These are phyloP conservation scores for Lutraria lutraria DNA, from an alignment of 2,888 invertebrate genomes.

Conservation along the genomic window DNA sequence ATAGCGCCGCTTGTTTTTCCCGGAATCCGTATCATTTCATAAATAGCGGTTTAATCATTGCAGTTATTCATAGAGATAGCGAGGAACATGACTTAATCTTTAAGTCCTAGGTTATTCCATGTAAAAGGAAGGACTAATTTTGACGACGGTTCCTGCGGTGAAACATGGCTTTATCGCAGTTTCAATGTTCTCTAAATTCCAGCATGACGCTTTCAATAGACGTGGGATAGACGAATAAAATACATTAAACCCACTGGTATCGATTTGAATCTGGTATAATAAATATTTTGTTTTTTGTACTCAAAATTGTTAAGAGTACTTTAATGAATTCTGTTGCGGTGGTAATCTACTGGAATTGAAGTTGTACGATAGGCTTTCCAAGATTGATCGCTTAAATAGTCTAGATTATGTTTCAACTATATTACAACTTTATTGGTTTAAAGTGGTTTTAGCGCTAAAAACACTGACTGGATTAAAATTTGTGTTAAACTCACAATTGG, in stretches of 20 bases:
- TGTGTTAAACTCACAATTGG: not conserved
- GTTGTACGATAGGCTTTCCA: constrained; percentile 3
- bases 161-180: constrained; percentile 49
- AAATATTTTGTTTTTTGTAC: constrained; percentile 38
- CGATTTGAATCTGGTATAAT: constrained; percentile 44
- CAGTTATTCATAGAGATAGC: constrained; percentile 54
- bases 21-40: constrained; percentile 60
- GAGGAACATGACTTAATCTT: constrained; percentile 56
- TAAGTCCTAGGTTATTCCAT: constrained; percentile 56
- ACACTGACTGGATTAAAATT: not conserved
- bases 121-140: constrained; percentile 60
- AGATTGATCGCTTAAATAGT: not conserved
- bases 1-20: constrained; percentile 45
- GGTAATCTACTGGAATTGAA: constrained; percentile 19
- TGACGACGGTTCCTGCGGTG: constrained; percentile 46
- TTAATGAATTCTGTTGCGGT: constrained; percentile 11
- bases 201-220: constrained; percentile 38
- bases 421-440: constrained; percentile 12
- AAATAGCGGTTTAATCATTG: constrained; percentile 64
- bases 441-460: not conserved
- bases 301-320: constrained; percentile 34
- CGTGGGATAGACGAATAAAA: constrained; percentile 40
- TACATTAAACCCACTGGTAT: constrained; percentile 50
- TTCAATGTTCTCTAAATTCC: constrained; percentile 24
- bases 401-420: constrained; percentile 15